Evolutionary conservation across 2,888 invertebrate genomes (phyloP), one percentile per base, ranked within the genome.

Genomic region (Tanypteryx hageni): DNA sequence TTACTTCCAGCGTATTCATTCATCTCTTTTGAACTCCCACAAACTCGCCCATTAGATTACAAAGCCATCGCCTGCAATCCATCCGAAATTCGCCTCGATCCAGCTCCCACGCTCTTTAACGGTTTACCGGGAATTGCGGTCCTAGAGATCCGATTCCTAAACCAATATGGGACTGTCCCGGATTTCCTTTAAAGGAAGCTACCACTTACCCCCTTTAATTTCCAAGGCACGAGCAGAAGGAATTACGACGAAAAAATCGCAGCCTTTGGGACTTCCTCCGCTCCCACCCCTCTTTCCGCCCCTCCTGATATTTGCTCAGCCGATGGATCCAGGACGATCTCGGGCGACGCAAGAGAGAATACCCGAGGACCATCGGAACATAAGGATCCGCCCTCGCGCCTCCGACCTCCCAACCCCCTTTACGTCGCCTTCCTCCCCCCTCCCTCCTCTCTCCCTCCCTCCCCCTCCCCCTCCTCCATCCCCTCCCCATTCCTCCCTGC

Each of bases 301-400:
- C n/a, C 44, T 44, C 44, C 44, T 44, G 44, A 76, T 76, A 76
- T 76, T 76, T 76, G 76, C 76, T 27, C 76, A 76, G 27, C 22
- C 76, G 76, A 76, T 76, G 76, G 76, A 76, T 76, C 27, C 27
- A 22, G 22, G 11, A 18, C 22, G 68, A 10, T 68, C 68, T 68
- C 68, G 22, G 4, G 68, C 44, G 44, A 44, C 44, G 5, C 5
- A 44, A 44, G 44, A 18, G 68, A 64, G 64, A 64, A 44, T 44
- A 44, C 44, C 44, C 44, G 64, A 11, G 76, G 27, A 27, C 22
- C 22, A 22, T 22, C 76, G 76, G 16, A 68, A 18, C n/a, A 68
- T 68, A 11, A 68, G 76, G 22, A 76, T 27, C 76, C 76, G 27
- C 76, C 76, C 27, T 76, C 76, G 18, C 76, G 76, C 76, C 76